Conservation (phyloP, 2,113 vertebrate genomes). For the Pteronura brasiliensis region DNA sequence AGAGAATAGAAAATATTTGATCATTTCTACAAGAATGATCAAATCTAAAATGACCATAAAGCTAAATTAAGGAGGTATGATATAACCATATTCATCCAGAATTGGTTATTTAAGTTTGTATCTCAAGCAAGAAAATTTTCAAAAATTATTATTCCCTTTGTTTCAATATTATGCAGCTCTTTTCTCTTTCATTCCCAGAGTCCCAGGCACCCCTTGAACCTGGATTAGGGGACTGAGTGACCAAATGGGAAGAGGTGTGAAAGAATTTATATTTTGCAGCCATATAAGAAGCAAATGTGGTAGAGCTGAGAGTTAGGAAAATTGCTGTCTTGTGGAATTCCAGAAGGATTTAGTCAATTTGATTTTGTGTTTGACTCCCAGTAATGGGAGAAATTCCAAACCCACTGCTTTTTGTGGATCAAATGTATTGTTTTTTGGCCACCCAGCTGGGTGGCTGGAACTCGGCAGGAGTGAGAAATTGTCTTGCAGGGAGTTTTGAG, state of each 20-base stretch:
- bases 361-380: slow-evolving; percentile 65
- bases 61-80: background rate
- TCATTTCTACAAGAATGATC: background rate
- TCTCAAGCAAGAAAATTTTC: background rate
- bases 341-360: slow-evolving; percentile 78
- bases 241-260: slow-evolving; percentile 14
- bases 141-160: background rate
- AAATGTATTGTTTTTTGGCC: slow-evolving; percentile 72
- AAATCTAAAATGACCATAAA: background rate
- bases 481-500: slow-evolving; percentile 40
- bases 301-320: slow-evolving; percentile 41
- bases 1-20: background rate
- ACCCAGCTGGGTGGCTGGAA: slow-evolving; percentile 56
- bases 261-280: background rate
- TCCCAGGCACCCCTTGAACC: background rate
- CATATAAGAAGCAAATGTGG: slow-evolving; percentile 11
- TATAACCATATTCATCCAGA: background rate
- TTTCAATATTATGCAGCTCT: background rate
- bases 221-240: background rate
- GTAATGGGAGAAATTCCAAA: slow-evolving; percentile 71
- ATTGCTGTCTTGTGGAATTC: slow-evolving; percentile 63
- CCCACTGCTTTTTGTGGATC: slow-evolving; percentile 60
- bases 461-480: slow-evolving; percentile 45
- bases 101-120: background rate
- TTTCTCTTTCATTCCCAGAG: background rate